Evolutionary conservation across 2,888 invertebrate species (phyloP).

Genomic region (Chaetoderma sp.): DNA sequence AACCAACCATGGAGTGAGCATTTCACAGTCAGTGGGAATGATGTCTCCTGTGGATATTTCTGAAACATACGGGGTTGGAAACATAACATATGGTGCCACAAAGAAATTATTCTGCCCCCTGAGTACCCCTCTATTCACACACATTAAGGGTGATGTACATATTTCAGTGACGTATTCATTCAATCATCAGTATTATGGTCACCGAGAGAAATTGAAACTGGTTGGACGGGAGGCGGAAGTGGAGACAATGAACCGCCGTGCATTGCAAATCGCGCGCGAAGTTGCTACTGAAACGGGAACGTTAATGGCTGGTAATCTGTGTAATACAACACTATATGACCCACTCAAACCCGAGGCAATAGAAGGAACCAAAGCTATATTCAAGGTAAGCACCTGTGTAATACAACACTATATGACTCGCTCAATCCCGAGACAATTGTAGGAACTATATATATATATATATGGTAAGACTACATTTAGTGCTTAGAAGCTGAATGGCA

Average conservation of each 20-base stretch:
- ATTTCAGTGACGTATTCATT: not conserved
- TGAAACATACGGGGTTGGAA: no score
- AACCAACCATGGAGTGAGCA: no score
- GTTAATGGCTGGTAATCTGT: constrained; percentile 65
- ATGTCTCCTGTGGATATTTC: no score
- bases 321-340: constrained; percentile 55
- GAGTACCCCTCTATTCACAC: no score
- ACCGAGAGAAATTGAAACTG: constrained; percentile 58
- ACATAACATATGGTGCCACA: no score
- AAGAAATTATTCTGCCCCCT: no score
- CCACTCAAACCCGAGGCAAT: constrained; percentile 40
- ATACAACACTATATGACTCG: constrained; percentile 52
- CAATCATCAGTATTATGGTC: constrained; percentile 61
- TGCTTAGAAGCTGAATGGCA: no score
- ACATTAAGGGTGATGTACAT: no score
- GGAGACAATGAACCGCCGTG: constrained; percentile 53
- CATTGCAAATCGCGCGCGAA: constrained; percentile 59
- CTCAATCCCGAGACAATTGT: constrained; percentile 39
- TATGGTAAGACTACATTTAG: no score
- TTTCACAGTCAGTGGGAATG: no score
- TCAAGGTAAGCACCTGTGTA: constrained; percentile 61
- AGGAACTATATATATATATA: constrained; percentile 45
- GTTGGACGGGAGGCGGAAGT: constrained; percentile 59
- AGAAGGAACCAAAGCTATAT: constrained; percentile 45
- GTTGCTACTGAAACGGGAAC: constrained; percentile 61